A percentile compares a stretch with the other conserved stretches of the same genome.
These are phyloP conservation scores for Dioctria linearis DNA, from an alignment of 2,888 invertebrate species.

Conservation along the genomic window DNA sequence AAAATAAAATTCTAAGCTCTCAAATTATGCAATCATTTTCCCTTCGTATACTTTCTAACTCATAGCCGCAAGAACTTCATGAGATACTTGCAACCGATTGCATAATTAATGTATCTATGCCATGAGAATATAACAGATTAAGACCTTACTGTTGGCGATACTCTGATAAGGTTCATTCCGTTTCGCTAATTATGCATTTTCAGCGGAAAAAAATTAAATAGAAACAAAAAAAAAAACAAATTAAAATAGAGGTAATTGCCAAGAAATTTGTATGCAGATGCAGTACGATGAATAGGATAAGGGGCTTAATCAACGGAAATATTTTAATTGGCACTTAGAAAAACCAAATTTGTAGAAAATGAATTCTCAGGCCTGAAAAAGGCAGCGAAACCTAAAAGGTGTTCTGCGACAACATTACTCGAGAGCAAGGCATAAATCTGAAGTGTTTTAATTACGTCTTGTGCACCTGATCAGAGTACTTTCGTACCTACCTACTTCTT, in stretches of 20 bases:
- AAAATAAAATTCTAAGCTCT: neutral
- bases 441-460: constrained; percentile 24
- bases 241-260: constrained; percentile 2
- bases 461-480: neutral
- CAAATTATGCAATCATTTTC: constrained; percentile 1
- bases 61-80: constrained; percentile 8
- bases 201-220: too few species aligned
- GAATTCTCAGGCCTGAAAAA: constrained; percentile 17
- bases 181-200: too few species aligned
- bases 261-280: constrained; percentile 19
- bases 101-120: neutral
- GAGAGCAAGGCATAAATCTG: neutral
- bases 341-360: constrained; percentile 54
- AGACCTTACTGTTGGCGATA: too few species aligned
- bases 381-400: neutral
- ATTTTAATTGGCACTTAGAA: constrained; percentile 56
- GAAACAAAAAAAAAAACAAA: too few species aligned
- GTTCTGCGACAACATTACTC: neutral
- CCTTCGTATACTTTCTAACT: constrained; percentile 13
- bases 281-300: constrained; percentile 13
- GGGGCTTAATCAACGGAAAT: constrained; percentile 47
- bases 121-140: too few species aligned
- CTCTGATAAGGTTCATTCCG: too few species aligned
- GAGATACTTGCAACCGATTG: neutral
- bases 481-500: too few species aligned